Evolutionary conservation across 2,888 invertebrate genomes (phyloP).

Genomic region (Scaptomyza polygonia): DNA sequence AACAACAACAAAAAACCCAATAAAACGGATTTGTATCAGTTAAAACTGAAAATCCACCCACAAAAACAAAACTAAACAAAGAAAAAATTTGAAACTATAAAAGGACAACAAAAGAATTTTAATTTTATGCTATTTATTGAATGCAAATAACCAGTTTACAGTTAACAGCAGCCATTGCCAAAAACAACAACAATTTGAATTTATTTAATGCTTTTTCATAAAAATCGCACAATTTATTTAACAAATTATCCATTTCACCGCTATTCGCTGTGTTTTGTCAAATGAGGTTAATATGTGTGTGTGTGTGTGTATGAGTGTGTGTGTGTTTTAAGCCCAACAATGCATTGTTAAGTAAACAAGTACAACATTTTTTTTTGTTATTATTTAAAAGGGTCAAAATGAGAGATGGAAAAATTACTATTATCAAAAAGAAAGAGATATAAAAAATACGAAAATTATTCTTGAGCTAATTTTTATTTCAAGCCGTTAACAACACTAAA

Average conservation of each 20-base stretch:
- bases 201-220: constrained; percentile 47
- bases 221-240: constrained; percentile 81
- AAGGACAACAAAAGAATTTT: constrained; percentile 61
- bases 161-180: constrained; percentile 25
- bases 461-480: background rate
- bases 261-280: constrained; percentile 81
- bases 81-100: constrained; percentile 20
- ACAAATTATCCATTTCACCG: constrained; percentile 82
- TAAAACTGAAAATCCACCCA: constrained; percentile 43
- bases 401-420: no score
- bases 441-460: no score
- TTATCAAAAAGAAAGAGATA: no score
- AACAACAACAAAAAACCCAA: constrained; percentile 57
- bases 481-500: background rate
- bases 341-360: no score
- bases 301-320: background rate
- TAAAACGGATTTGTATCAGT: constrained; percentile 74
- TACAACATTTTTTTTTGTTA: background rate
- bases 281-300: constrained; percentile 84
- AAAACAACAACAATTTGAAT: constrained; percentile 20
- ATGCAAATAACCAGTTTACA: constrained; percentile 69
- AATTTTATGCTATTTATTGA: constrained; percentile 66
- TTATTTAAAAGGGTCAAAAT: no score
- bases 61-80: constrained; percentile 10
- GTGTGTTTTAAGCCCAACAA: background rate